phyloP scores from a whole-genome alignment of 2,888 invertebrate species.

The Hesperia comma region DNA sequence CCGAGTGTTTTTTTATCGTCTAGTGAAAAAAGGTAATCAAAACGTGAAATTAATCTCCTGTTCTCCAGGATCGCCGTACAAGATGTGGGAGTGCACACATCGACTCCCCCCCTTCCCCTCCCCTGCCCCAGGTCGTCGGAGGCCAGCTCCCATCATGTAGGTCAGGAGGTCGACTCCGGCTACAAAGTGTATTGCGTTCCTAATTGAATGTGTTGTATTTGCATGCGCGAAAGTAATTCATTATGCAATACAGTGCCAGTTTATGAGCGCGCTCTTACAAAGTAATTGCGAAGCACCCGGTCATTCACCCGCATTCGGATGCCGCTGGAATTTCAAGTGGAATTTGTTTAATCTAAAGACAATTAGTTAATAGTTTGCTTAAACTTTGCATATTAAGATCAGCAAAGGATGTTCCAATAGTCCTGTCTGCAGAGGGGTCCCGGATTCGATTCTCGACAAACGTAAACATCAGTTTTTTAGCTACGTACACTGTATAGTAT shows the following conservation, averaged over 20 bases:
- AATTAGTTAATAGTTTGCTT: no score
- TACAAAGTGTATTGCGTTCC: conserved; percentile 27
- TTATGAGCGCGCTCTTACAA: conserved; percentile 7
- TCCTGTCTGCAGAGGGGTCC: no score
- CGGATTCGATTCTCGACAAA: no score
- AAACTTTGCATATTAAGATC: no score
- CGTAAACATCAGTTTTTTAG: no score
- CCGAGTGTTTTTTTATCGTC: no score
- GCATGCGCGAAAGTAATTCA: conserved; percentile 29
- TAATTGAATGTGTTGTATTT: conserved; percentile 25
- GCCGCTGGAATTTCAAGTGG: not conserved
- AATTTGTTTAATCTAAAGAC: not conserved
- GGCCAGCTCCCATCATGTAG: not conserved
- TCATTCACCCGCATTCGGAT: not conserved
- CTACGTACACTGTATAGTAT: no score
- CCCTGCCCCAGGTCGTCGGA: no score
- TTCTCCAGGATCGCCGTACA: not conserved
- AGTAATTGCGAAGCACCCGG: not conserved
- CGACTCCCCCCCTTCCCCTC: no score
- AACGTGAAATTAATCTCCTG: not conserved
- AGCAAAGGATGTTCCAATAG: no score
- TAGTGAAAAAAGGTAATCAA: no score
- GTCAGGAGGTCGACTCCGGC: conserved; percentile 6
- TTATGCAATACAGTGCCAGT: conserved; percentile 8
- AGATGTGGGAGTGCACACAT: not conserved